Conservation (phyloP, 1,140 invertebrate genomes). For the Magallana ariakensis region DNA sequence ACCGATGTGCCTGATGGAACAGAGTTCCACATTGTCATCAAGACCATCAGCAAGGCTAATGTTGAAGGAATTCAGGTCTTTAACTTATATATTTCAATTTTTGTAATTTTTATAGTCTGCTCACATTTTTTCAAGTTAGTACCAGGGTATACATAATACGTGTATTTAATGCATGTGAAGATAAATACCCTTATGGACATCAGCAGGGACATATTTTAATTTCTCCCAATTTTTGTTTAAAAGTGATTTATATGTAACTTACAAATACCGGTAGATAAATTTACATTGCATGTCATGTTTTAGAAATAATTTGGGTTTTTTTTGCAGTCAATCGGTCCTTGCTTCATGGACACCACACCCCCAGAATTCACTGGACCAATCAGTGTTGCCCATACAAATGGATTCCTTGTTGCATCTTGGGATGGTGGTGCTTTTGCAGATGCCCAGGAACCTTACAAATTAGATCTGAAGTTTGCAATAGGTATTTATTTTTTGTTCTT, state of each 20-base stretch:
- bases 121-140: background rate
- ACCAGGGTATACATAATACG: background rate
- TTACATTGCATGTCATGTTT: no score
- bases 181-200: no score
- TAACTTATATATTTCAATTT: background rate
- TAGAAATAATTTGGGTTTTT: background rate
- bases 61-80: conserved; percentile 50
- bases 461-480: conserved; percentile 49
- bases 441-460: conserved; percentile 46
- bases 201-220: no score
- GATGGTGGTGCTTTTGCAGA: conserved; percentile 43
- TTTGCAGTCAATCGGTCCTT: conserved; percentile 52
- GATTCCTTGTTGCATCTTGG: conserved; percentile 46
- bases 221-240: no score
- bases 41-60: conserved; percentile 57
- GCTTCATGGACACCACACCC: conserved; percentile 53
- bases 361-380: conserved; percentile 49
- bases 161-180: no score
- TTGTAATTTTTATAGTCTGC: no score
- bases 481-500: conserved; percentile 25
- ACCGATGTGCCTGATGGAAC: conserved; percentile 52
- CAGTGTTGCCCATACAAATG: background rate
- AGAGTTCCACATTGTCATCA: conserved; percentile 59
- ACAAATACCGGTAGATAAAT: no score
- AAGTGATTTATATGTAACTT: no score